phyloP scores from a whole-genome alignment of 1,140 invertebrate genomes.

The Drosophila pruinosa region DNA sequence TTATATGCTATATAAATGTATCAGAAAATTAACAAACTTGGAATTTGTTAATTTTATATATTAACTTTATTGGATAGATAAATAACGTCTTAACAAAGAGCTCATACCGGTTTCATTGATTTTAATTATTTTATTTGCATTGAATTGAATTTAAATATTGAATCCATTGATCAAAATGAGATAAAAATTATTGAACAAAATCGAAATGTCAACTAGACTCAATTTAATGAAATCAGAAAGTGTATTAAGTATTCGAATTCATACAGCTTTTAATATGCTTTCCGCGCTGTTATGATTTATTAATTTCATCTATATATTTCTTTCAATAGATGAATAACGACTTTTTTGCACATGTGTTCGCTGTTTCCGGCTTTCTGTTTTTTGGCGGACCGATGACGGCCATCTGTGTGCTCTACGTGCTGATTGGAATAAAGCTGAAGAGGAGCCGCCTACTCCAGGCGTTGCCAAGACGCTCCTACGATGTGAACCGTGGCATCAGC shows the following conservation, averaged over 20 bases:
- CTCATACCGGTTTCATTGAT: not conserved
- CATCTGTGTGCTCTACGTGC: constrained; percentile 92
- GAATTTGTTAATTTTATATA: not conserved
- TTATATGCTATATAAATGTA: not conserved
- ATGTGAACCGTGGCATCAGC: constrained; percentile 78
- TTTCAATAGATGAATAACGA: constrained; percentile 84
- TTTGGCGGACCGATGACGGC: constrained; percentile 94
- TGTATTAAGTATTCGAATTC: not conserved
- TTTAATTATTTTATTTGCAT: not conserved
- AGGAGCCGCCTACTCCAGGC: constrained; percentile 81
- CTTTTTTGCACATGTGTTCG: constrained; percentile 89
- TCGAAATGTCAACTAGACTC: not conserved
- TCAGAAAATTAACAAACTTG: no score
- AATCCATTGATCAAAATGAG: not conserved
- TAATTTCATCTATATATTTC: constrained; percentile 12
- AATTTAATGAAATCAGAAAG: not conserved
- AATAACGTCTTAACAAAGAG: not conserved
- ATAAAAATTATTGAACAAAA: not conserved
- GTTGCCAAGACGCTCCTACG: constrained; percentile 64
- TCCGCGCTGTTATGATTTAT: not conserved
- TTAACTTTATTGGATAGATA: not conserved
- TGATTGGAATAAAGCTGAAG: constrained; percentile 90
- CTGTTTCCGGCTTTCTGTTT: constrained; percentile 92
- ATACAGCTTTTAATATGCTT: not conserved
- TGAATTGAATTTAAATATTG: not conserved